These are phyloP conservation scores for Lycodopsis pacificus DNA, from an alignment of 2,797 vertebrate species.

Conservation along the genomic window DNA sequence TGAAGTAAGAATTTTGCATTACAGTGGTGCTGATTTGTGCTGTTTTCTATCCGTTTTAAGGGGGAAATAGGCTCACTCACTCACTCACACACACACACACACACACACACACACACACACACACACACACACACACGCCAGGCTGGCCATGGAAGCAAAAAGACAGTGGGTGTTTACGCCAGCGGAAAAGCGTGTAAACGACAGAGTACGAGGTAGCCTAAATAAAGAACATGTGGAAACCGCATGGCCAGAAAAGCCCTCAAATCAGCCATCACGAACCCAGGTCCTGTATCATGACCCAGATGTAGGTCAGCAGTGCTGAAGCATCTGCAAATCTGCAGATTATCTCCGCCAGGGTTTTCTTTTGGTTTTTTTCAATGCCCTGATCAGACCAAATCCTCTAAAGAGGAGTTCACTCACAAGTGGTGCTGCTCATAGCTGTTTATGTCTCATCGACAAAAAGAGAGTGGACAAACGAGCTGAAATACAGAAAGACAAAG, in stretches of 20 bases:
- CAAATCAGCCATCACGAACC: conserved; percentile 43
- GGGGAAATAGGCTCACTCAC: conserved; percentile 7
- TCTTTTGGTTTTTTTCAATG: conserved; percentile 59
- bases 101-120: conserved; percentile 34
- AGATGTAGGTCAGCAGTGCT: conserved; percentile 70
- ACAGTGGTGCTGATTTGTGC: not conserved
- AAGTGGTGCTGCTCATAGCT: conserved; percentile 28
- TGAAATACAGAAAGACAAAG: conserved; percentile 2
- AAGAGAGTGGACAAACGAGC: not conserved
- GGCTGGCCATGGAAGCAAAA: conserved; percentile 5
- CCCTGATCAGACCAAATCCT: conserved; percentile 72
- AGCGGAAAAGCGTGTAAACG: conserved; percentile 14
- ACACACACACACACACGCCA: conserved; percentile 30
- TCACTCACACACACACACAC: conserved; percentile 35
- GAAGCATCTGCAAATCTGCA: conserved; percentile 70
- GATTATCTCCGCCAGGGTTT: conserved; percentile 66
- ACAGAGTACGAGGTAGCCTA: conserved; percentile 48
- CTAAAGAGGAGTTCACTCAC: conserved; percentile 42
- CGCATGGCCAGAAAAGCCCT: conserved; percentile 34
- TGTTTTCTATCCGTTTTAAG: not conserved
- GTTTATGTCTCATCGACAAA: not conserved
- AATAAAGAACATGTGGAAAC: conserved; percentile 59
- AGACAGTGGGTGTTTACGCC: conserved; percentile 36
- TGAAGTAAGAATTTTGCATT: conserved; percentile 6
- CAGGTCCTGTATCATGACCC: conserved; percentile 57